These are phyloP conservation scores for Nasonovia ribisnigri DNA, from an alignment of 2,888 invertebrate species.

Conservation along the genomic window DNA sequence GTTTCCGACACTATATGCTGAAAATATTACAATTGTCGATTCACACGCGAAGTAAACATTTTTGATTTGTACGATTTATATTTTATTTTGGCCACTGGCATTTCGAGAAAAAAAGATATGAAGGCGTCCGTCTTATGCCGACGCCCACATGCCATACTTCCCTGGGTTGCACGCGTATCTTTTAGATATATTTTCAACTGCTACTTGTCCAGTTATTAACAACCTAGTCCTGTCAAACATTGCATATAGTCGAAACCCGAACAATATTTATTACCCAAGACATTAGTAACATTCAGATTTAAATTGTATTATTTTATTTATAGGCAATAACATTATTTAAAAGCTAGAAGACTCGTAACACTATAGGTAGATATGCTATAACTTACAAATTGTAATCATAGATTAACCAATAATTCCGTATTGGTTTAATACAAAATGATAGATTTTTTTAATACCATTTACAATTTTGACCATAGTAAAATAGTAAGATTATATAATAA, in stretches of 20 bases:
- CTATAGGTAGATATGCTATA: not conserved
- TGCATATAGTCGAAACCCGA: not conserved
- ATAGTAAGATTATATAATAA: not conserved
- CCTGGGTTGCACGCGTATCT: not conserved
- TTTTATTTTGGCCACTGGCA: constrained; percentile 45
- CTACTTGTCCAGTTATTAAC: constrained; percentile 57
- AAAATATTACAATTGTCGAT: constrained; percentile 38
- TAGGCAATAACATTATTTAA: not conserved
- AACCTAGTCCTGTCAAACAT: constrained; percentile 50
- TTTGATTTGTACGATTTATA: constrained; percentile 40
- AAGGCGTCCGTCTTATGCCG: constrained; percentile 35
- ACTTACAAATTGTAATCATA: not conserved
- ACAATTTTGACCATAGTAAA: not conserved
- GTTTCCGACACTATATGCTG: constrained; percentile 19
- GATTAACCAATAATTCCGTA: not conserved
- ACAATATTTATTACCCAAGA: constrained; percentile 47
- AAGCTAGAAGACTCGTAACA: constrained; percentile 21
- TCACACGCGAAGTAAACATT: constrained; percentile 47
- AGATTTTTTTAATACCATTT: not conserved
- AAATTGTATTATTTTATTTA: constrained; percentile 41
- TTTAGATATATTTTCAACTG: constrained; percentile 9
- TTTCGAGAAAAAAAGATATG: constrained; percentile 24
- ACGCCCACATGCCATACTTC: constrained; percentile 41
- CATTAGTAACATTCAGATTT: constrained; percentile 32
- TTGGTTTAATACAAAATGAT: not conserved